A percentile compares a stretch with the other conserved stretches of the same genome.
Evolutionary conservation across 2,113 vertebrate species (phyloP).

Genomic region (Donacobius atricapilla): DNA sequence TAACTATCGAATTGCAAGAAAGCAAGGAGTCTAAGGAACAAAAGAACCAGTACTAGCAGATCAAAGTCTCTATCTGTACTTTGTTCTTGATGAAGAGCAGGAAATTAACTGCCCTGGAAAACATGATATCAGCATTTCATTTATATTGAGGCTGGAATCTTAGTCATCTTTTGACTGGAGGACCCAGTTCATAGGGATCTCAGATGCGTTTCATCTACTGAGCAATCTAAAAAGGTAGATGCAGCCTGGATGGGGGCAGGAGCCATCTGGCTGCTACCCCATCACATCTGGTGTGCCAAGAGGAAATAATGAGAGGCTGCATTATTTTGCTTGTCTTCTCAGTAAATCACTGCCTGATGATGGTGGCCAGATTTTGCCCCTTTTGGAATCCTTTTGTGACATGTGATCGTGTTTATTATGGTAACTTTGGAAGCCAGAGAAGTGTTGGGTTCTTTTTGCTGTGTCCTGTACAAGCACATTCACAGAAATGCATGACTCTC

Average conservation of each 20-base stretch:
- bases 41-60: neutral
- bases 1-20: neutral
- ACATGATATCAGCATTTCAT: neutral
- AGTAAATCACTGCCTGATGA: neutral
- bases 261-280: conserved; percentile 51
- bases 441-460: neutral
- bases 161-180: neutral
- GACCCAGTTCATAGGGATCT: neutral
- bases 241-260: conserved; percentile 7
- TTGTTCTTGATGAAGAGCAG: accelerated
- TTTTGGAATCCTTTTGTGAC: neutral
- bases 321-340: conserved; percentile 42
- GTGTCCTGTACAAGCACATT: neutral
- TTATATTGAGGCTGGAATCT: neutral
- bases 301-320: conserved; percentile 29
- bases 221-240: neutral
- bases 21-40: neutral
- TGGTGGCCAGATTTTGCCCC: neutral
- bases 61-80: neutral
- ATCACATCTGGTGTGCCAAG: conserved; percentile 47
- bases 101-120: neutral
- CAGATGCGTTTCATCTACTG: neutral
- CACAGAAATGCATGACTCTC: neutral
- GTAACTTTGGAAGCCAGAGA: neutral
- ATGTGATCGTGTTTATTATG: neutral